Base-by-base conservation (phyloP, 2,797 vertebrate species). In the Uromys caudimaculatus region DNA sequence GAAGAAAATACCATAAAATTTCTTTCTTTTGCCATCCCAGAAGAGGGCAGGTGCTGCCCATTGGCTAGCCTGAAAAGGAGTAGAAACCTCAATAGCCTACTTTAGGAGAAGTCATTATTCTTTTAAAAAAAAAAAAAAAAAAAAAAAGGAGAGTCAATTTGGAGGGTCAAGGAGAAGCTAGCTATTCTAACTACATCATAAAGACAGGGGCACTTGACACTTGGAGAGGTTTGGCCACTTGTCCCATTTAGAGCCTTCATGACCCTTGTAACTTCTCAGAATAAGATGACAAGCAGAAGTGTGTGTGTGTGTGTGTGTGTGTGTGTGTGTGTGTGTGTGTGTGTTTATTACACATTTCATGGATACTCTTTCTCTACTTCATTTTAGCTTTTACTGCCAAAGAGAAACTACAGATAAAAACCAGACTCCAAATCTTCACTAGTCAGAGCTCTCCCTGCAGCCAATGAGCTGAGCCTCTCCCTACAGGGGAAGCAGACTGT, bases 401-500 rank as follows among this genome's bases (percentile, higher is more conserved):
- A 81, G 38, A 83, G 89, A 90, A 93, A 81, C 38, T 87, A 86
- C 64, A 54, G 81, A 94, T 90, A 79, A 97, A 97, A 95, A 96
- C 85, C 92, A 85, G 52, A 7, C 54, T 64, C 69, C 17, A 21
- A 71, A 71, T 44, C 71, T 93, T 94, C 17, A 38, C 3, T 44
- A 52, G 0, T 0, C 56, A 89, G 41, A 71, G 19, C 0, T 0
- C 81, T 86, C 35, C 14, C 71, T 21, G 11, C 38, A 90, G 89
- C 4, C 73, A 95, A 67, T 9, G 11, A 86, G 83, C 32, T 23
- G 64, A 87, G 41, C 12, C 71, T 23, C 24, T 29, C 41, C 29
- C 32, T 44, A 17, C 60, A 38, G 50, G 32, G 52, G 44, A 95
- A 56, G 62, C 35, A 47, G 84, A 10, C 81, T 35, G 13, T 69